Base-by-base conservation (phyloP, 2,888 invertebrate genomes). In the Mimas tiliae region DNA sequence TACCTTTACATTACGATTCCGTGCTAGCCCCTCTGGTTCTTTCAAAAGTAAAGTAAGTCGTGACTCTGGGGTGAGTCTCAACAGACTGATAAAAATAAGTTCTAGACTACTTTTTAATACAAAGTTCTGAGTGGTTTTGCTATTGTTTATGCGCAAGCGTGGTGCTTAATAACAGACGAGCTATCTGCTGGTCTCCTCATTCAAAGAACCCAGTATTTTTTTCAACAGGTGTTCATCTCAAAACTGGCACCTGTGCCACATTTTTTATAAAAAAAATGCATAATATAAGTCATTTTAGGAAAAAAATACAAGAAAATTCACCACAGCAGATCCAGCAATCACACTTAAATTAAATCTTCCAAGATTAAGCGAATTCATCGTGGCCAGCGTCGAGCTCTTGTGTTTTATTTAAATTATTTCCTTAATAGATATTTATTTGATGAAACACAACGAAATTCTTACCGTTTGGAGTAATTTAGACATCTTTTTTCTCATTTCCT, bases 261-360 rank as follows among this genome's bases (percentile, higher is more conserved):
- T 19, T 14, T 19, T 19, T 16, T 0, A 16, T n/a, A 12, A 19
- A 16, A 58, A 58, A 42, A 42, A 58, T 38, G 38, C 19, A 42
- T 42, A 58, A 58, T 42, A 42, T 58, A 38, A 19, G 6, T 58
- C 19, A 58, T 42, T 58, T 58, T 42, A 58, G 19, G 52, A 62
- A 51, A 53, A 65, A 64, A 64, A 38, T 47, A 11, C 47, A 63
- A 33, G 33, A 47, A 14, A 63, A 47, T 33, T 47, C n/a, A 63
- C n/a, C 27, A 14, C 63, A 38, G 42, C 33, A 42, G 47, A 70
- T 71, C 72, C 70, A 69, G 71, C 71, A 75, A 74, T 74, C 74
- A 72, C 73, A 75, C 72, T 75, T 75, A 73, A 72, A 70, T 70
- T 67, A 71, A 74, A 73, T 75, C 74, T 72, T 72, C 68, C 63